phyloP scores from a whole-genome alignment of 2,888 invertebrate genomes.

The Dascillus cervinus region DNA sequence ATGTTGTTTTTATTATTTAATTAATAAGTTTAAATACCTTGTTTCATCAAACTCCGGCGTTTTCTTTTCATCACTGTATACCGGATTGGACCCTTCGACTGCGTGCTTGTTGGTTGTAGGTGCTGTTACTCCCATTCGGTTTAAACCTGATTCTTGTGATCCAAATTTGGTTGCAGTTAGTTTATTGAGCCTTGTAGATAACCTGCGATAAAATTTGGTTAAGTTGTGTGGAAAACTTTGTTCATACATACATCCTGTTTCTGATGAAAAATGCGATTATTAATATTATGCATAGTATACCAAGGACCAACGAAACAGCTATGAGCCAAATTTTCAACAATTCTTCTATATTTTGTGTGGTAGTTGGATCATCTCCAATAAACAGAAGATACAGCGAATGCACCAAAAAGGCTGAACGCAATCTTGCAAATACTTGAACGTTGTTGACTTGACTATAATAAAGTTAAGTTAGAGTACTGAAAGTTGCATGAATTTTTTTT shows the following conservation, averaged over 20 bases:
- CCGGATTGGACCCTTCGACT: constrained; percentile 62
- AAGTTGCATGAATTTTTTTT: constrained; percentile 23
- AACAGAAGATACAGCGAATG: constrained; percentile 20
- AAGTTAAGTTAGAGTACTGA: constrained; percentile 6
- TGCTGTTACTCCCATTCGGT: constrained; percentile 44
- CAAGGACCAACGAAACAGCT: constrained; percentile 47
- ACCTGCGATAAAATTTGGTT: constrained; percentile 7
- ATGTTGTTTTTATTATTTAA: constrained; percentile 14
- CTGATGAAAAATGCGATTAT: constrained; percentile 49
- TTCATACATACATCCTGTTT: constrained; percentile 46
- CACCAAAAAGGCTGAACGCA: constrained; percentile 20
- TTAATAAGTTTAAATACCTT: constrained; percentile 38
- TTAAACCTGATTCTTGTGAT: constrained; percentile 54
- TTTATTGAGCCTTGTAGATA: constrained; percentile 54
- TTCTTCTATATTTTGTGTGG: constrained; percentile 37
- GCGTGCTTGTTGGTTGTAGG: constrained; percentile 67
- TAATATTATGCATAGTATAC: constrained; percentile 46
- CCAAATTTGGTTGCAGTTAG: constrained; percentile 57
- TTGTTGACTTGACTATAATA: constrained; percentile 26
- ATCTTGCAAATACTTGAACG: constrained; percentile 18
- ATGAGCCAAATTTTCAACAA: constrained; percentile 48
- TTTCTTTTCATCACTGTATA: constrained; percentile 52
- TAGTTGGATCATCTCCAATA: constrained; percentile 15
- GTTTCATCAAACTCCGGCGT: constrained; percentile 47
- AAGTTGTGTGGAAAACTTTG: constrained; percentile 1